These are phyloP conservation scores for Aptenodytes forsteri DNA, from an alignment of 2,113 vertebrate genomes.

Conservation along the genomic window DNA sequence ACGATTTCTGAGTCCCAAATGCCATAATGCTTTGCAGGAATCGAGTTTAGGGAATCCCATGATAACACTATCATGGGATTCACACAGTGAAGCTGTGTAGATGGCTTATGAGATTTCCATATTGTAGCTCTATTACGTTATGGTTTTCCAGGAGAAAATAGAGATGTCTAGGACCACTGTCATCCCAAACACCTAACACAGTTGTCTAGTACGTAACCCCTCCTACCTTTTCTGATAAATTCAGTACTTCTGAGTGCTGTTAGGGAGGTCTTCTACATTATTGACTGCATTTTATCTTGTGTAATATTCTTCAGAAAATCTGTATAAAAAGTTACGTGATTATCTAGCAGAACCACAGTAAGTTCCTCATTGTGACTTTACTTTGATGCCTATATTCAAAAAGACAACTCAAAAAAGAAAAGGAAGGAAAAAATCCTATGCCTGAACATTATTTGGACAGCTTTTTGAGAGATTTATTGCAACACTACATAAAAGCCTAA, in stretches of 20 bases:
- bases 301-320: background rate
- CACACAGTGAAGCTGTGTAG: background rate
- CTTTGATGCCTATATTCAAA: background rate
- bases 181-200: background rate
- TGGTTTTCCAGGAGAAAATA: background rate
- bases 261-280: background rate
- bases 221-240: background rate
- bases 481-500: constrained; percentile 45
- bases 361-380: background rate
- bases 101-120: background rate
- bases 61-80: background rate
- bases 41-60: background rate
- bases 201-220: background rate
- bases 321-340: background rate
- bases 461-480: constrained; percentile 50
- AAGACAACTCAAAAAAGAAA: background rate
- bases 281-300: background rate
- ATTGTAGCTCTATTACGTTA: background rate
- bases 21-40: background rate
- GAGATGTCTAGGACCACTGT: background rate
- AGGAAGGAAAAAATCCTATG: background rate
- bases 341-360: background rate
- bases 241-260: background rate
- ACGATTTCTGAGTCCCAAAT: background rate
- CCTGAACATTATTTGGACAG: constrained; percentile 27